phyloP scores from a whole-genome alignment of 2,888 invertebrate genomes.

The Microctonus aethiopoides region DNA sequence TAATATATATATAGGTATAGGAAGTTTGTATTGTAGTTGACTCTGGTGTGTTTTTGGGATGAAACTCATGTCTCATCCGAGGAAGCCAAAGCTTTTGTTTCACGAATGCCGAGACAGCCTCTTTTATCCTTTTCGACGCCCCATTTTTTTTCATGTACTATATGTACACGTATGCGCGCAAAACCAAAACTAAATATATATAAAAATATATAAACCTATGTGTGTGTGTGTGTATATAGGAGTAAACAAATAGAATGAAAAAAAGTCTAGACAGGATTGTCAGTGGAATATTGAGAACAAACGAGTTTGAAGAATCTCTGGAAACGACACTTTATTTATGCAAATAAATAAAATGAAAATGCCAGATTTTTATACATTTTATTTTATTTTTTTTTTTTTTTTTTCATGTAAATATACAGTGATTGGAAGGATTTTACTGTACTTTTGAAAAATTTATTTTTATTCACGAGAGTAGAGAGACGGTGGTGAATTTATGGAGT shows the following conservation, averaged over 20 bases:
- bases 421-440: neutral
- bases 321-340: neutral
- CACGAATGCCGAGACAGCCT: neutral
- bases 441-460: neutral
- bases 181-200: neutral
- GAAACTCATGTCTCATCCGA: conserved; percentile 9
- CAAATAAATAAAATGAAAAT: neutral
- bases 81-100: neutral
- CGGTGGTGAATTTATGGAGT: neutral
- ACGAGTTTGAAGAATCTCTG: neutral
- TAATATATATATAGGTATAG: neutral
- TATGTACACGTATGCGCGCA: neutral
- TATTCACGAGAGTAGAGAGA: neutral
- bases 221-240: neutral
- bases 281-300: conserved; percentile 2
- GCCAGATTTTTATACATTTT: neutral
- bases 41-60: neutral
- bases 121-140: neutral
- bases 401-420: neutral
- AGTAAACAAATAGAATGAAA: neutral
- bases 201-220: no score
- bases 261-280: neutral
- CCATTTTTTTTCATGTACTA: conserved; percentile 1
- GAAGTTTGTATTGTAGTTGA: no score
- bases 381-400: neutral